A percentile compares a stretch with the other conserved stretches of the same genome.
Evolutionary conservation across 1,140 invertebrate species (phyloP).

Genomic region (Euwallacea fornicatus): DNA sequence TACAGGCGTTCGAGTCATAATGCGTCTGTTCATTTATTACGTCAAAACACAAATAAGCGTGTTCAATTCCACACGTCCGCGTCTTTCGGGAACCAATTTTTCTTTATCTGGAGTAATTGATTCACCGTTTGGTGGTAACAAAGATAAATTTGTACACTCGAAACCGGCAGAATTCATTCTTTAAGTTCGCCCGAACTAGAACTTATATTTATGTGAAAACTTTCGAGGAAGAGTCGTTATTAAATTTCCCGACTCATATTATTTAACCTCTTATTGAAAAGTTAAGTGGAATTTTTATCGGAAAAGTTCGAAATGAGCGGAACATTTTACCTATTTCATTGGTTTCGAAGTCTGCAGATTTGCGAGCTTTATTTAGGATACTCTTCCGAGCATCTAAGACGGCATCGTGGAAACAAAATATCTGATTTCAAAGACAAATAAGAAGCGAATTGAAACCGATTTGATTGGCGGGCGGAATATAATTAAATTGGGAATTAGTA

Average conservation of each 20-base stretch:
- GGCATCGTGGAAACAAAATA: too few species aligned
- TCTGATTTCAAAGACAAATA: too few species aligned
- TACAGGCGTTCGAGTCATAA: not conserved
- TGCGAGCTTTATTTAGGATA: not conserved
- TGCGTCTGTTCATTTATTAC: not conserved
- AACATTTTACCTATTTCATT: slow-evolving; percentile 23
- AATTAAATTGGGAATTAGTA: too few species aligned
- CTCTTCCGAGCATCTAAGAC: too few species aligned
- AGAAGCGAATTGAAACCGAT: too few species aligned
- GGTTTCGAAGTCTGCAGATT: slow-evolving; percentile 2
- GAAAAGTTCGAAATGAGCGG: slow-evolving; percentile 6
- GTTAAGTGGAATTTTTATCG: slow-evolving; percentile 31
- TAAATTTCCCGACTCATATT: slow-evolving; percentile 26
- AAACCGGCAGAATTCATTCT: slow-evolving; percentile 30
- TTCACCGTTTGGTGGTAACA: slow-evolving; percentile 30
- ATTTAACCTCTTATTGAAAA: slow-evolving; percentile 32
- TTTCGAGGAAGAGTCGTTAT: slow-evolving; percentile 24
- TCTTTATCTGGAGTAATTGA: slow-evolving; percentile 23
- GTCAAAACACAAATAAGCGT: slow-evolving; percentile 17
- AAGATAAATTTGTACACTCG: slow-evolving; percentile 27
- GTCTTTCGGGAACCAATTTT: slow-evolving; percentile 22
- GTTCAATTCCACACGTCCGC: slow-evolving; percentile 10
- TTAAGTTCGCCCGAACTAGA: slow-evolving; percentile 15
- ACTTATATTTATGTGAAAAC: slow-evolving; percentile 28
- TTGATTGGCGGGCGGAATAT: too few species aligned